Percentiles rank a stretch among this genome's conserved stretches.
phyloP scores from a whole-genome alignment of 1,140 invertebrate genomes.

The Hormaphis cornu region DNA sequence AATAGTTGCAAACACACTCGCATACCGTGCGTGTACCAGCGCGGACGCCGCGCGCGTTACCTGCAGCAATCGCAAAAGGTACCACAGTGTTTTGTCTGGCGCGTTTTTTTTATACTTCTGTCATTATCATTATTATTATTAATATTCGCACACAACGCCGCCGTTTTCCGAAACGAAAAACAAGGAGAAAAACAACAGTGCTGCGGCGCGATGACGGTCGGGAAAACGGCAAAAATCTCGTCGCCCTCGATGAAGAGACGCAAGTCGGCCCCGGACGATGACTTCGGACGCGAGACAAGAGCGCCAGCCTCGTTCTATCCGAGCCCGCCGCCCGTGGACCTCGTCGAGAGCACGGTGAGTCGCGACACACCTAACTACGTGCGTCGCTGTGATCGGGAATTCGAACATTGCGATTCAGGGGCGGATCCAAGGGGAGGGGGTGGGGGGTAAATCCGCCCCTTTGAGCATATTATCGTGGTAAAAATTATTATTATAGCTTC shows the following conservation, averaged over 20 bases:
- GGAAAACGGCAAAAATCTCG: constrained; percentile 20
- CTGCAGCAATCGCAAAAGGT: no score
- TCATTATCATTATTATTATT: no score
- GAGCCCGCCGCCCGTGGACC: constrained; percentile 21
- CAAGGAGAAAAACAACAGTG: neutral
- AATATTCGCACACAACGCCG: no score
- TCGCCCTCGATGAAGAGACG: constrained; percentile 16
- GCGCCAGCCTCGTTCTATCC: constrained; percentile 18
- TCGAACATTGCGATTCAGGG: no score
- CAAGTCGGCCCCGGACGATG: constrained; percentile 1
- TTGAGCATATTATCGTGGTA: no score
- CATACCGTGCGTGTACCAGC: neutral
- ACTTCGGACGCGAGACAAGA: constrained; percentile 4
- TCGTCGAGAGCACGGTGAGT: constrained; percentile 26
- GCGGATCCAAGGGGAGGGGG: no score
- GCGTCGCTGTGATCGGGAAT: no score
- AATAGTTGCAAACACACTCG: neutral
- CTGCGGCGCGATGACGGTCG: constrained; percentile 29
- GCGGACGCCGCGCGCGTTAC: neutral
- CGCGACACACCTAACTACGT: neutral
- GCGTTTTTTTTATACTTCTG: no score
- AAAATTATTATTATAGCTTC: no score
- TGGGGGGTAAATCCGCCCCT: no score
- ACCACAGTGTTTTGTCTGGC: no score
- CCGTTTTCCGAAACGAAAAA: neutral